Evolutionary conservation across 53 echinoderm and acorn worm genomes (phyloP).

Genomic region (Paelopatides confundens): DNA sequence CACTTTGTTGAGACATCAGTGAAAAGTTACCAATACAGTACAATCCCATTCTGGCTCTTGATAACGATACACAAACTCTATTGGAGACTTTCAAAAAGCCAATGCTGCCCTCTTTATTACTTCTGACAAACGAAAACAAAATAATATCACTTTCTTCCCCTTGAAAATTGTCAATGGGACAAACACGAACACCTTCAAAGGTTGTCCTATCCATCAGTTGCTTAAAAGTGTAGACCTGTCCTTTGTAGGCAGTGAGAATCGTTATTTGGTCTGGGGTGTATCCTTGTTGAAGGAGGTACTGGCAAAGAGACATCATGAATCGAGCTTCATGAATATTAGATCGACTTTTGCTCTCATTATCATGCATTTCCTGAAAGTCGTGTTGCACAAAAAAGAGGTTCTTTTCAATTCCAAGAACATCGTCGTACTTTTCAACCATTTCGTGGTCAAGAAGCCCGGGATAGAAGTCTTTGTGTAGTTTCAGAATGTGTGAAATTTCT

Average conservation of each 20-base stretch:
- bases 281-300: conserved; percentile 63
- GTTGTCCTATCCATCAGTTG: conserved; percentile 27
- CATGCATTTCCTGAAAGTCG: conserved; percentile 53
- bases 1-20: conserved; percentile 59
- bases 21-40: no score
- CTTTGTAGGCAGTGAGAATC: conserved; percentile 51
- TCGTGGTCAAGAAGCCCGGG: conserved; percentile 56
- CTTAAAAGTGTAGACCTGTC: conserved; percentile 52
- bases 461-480: no score
- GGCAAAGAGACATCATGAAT: conserved; percentile 50
- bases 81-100: conserved; percentile 87
- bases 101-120: conserved; percentile 81
- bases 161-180: conserved; percentile 88
- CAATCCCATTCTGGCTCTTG: conserved; percentile 78
- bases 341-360: conserved; percentile 49
- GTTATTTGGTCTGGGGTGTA: conserved; percentile 57
- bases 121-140: conserved; percentile 86
- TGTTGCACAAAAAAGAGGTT: conserved; percentile 69
- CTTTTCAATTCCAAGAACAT: conserved; percentile 41
- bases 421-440: conserved; percentile 37
- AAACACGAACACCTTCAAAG: conserved; percentile 73
- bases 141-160: conserved; percentile 96
- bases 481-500: conserved; percentile 68
- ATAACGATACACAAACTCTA: conserved; percentile 86
- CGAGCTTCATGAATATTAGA: conserved; percentile 58